A percentile compares a stretch with the other conserved stretches of the same genome.
phyloP scores from a whole-genome alignment of 1,140 invertebrate species.

The Portunus trituberculatus region DNA sequence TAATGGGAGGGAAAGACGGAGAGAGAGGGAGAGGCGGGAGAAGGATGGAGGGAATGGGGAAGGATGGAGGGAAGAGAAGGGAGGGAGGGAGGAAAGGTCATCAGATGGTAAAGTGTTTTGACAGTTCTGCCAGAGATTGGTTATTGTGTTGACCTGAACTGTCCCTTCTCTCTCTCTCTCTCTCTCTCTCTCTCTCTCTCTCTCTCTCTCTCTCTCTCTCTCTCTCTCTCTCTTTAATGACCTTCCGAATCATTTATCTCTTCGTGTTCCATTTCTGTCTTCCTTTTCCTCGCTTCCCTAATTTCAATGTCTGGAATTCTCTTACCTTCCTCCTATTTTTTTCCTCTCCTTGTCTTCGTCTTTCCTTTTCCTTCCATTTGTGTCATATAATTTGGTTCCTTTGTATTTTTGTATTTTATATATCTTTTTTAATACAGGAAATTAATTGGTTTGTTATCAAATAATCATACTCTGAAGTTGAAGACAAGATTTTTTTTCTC shows the following conservation, averaged over 20 bases:
- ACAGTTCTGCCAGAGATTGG: background rate
- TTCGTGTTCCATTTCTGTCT: background rate
- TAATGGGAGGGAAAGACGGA: background rate
- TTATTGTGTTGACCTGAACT: constrained; percentile 3
- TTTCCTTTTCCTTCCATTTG: background rate
- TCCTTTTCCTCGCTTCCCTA: background rate
- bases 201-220: background rate
- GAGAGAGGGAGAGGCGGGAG: constrained; percentile 1
- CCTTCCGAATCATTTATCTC: background rate
- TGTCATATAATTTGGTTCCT: background rate
- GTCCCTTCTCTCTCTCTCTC: background rate
- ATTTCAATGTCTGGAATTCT: background rate
- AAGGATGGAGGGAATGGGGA: background rate
- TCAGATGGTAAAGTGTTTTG: constrained; percentile 28
- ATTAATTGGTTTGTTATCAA: too few relatives aligned
- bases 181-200: constrained; percentile 20
- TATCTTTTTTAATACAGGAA: too few relatives aligned
- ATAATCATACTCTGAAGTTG: too few relatives aligned
- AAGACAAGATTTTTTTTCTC: too few relatives aligned
- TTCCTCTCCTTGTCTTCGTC: background rate
- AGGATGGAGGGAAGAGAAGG: background rate
- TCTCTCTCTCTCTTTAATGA: background rate
- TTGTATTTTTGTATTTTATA: background rate
- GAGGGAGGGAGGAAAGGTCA: background rate
- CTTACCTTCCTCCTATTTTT: background rate